Evolutionary conservation across 2,888 invertebrate species (phyloP), one percentile per base, ranked within the genome.

Genomic region (Pedicia rivosa): DNA sequence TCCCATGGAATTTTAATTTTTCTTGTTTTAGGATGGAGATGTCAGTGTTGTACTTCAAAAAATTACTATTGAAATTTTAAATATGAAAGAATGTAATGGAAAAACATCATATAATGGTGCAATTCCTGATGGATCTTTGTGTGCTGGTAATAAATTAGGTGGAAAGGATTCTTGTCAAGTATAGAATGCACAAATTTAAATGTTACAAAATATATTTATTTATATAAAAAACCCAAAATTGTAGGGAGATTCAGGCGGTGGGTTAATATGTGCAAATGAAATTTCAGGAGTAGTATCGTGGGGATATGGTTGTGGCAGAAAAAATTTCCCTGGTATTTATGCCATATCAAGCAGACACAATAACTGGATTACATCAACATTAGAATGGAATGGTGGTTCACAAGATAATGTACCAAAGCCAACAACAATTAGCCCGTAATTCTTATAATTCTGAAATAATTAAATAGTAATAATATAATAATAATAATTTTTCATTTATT

Each of bases 281-380:
- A 28, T 43, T 8, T 34, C 43, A n/a, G 43, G 43, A n/a, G 22
- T 42, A 16, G 43, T 41, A 9, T 38, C 38, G 16, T 42, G 32
- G 25, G 42, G 40, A 7, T 32, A 32, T 28, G 42, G 38, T 2
- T 43, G 43, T 32, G 43, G 39, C 8, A 25, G 36, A 13, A 37
- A 32, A 30, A 36, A 38, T 27, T 41, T 43, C 29, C 38, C 40
- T 26, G 43, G 41, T 2, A 32, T 37, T 32, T 43, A 43, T 34
- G 35, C 34, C 10, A 40, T 40, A 28, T 41, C 38, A 15, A 31
- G 36, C 9, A 25, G 24, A n/a, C 40, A 31, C 15, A 31, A 39
- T 28, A 3, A 8, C 6, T 43, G 41, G 41, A 39, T 40, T 12
- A 17, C 33, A 10, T 17, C 28, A 13, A 26, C 28, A 12, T 13